Conservation (phyloP, 2,888 invertebrate genomes). For the Archips xylosteana region DNA sequence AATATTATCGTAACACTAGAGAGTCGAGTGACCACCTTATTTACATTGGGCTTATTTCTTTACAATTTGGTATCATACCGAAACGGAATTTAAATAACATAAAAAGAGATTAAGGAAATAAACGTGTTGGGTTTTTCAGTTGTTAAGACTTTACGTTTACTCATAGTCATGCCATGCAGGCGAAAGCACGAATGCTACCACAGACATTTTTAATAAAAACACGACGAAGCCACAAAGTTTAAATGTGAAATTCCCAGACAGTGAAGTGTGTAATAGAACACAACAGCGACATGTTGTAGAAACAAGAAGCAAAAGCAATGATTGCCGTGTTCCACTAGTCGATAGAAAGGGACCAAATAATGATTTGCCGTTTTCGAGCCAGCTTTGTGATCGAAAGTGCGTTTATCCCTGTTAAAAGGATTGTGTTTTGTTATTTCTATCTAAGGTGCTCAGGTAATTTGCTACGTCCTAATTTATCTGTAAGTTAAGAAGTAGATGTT, state of each 20-base stretch:
- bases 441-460: constrained; percentile 24
- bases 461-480: constrained; percentile 27
- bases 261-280: constrained; percentile 29
- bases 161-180: constrained; percentile 5
- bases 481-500: constrained; percentile 20
- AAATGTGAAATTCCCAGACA: constrained; percentile 39
- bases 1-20: constrained; percentile 57
- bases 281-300: constrained; percentile 45
- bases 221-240: constrained; percentile 21
- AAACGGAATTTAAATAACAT: background rate
- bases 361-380: constrained; percentile 25
- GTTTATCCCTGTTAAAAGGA: constrained; percentile 18
- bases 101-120: background rate
- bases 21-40: constrained; percentile 57
- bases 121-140: constrained; percentile 6
- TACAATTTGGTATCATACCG: background rate
- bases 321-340: constrained; percentile 19
- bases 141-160: constrained; percentile 5
- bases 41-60: constrained; percentile 11
- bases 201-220: constrained; percentile 31
- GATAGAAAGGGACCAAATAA: constrained; percentile 12
- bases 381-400: constrained; percentile 26
- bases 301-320: constrained; percentile 36
- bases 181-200: constrained; percentile 21
- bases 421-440: constrained; percentile 33